Evolutionary conservation across 2,797 vertebrate genomes (phyloP), one percentile per base, ranked within the genome.

Genomic region (Urocyon cinereoargenteus): DNA sequence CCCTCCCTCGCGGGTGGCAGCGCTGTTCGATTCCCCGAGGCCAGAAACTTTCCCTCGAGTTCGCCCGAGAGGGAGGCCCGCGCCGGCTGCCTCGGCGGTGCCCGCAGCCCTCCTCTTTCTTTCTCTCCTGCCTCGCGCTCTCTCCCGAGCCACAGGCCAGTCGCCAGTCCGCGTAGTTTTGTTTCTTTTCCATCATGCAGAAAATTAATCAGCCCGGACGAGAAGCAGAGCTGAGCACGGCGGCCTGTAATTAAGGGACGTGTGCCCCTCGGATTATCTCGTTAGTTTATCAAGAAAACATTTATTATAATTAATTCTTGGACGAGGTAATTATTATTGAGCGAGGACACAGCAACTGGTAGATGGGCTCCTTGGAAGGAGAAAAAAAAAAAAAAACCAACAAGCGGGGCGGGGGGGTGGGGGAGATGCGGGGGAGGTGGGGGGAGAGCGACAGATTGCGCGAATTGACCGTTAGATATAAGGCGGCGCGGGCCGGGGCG

Each of bases 201-300:
- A 98, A 98, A 99, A 99, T 99, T 98, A 99, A 99, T 99, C 98
- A 99, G 97, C 98, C 98, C 98, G 98, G 99, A 99, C 98, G 99
- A 99, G 98, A 97, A 93, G 98, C 98, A 97, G 97, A 98, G 98
- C 98, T 84, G 98, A 97, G 98, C 98, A 97, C 98, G 98, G 98
- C 98, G 99, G 99, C 98, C 98, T 99, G 99, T 99, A 99, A 99
- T 99, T 99, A 99, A 98, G 99, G 99, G 99, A 98, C 99, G 99
- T 99, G 99, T 99, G 99, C 99, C 99, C 99, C 99, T 98, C 98
- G 98, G 99, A 99, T 99, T 99, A 99, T 99, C 99, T 99, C 98
- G 98, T 99, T 99, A 99, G 99, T 99, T 99, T 99, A 99, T 99
- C 99, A 99, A 99, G 99, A 99, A 99, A 99, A 99, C 99, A 99